Base-by-base conservation (phyloP, 1,140 invertebrate species). In the Choristoneura fumiferana region DNA sequence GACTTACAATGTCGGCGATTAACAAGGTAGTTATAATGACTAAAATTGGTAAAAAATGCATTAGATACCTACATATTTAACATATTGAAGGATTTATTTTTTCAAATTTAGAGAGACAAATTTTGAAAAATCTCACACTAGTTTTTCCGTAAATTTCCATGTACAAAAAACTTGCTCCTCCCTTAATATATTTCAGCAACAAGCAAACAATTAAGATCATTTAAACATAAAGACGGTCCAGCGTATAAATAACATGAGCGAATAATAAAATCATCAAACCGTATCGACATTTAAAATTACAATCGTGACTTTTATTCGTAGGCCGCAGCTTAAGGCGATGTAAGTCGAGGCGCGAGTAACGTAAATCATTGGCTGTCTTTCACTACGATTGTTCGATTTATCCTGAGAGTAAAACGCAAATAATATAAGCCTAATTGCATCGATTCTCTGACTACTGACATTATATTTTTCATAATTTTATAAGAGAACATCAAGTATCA, bases 261-360 rank as follows among this genome's bases (percentile, higher is more conserved):
- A 76, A 73, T 71, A 81, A 77, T 82, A 78, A 76, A 84, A 77
- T 80, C 73, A 76, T 81, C 79, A 78, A 73, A 76, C 66, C 76
- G 69, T 78, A 84, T 81, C 79, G 72, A 81, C 67, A 66, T 79
- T 84, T 84, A 76, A 87, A 84, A 88, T 88, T 88, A 83, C 83
- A 82, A 72, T 88, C 85, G 85, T 88, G 85, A 88, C 85, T 88
- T 72, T 78, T 67, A 70, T 80, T 73, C 72, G 65, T 74, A 78
- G 73, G 78, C 71, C 78, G 73, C 81, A 82, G 83, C 83, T 88
- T 69, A 85, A 74, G 79, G 85, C 83, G 71, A 85, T 85, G 78
- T 81, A 84, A 77, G 70, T 62, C 53, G 63, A 87, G 82, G 85
- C 83, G 84, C 78, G 80, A 84, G 69, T 52, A 49, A 43, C 73